Conservation (phyloP, 2,113 vertebrate genomes). For the Oenanthe oenanthe region DNA sequence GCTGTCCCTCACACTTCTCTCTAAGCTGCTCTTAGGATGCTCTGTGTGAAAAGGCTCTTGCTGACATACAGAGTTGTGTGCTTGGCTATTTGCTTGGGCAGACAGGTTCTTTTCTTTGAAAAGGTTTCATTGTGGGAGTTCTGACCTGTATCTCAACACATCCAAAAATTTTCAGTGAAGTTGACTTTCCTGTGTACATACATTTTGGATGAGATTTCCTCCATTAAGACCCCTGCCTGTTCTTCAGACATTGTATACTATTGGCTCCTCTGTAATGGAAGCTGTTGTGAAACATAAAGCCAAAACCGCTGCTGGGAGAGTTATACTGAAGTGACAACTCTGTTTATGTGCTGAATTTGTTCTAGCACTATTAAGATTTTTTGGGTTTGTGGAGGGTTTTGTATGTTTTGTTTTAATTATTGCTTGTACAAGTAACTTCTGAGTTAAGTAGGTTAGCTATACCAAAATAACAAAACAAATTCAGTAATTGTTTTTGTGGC, state of each 20-base stretch:
- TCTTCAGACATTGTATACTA: not conserved
- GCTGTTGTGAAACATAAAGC: not conserved
- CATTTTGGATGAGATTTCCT: not conserved
- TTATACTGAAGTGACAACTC: not conserved
- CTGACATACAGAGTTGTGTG: accelerated
- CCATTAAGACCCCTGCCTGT: not conserved
- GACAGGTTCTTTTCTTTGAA: not conserved
- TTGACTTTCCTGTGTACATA: not conserved
- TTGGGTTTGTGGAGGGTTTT: not conserved
- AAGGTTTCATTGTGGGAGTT: not conserved
- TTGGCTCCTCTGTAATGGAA: not conserved
- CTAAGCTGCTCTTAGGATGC: not conserved
- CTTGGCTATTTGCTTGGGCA: not conserved
- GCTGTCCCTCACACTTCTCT: accelerated
- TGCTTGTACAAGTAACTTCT: not conserved
- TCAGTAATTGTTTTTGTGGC: not conserved
- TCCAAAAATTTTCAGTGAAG: not conserved
- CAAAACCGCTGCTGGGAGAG: not conserved
- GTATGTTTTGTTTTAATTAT: not conserved
- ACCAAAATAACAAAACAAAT: not conserved
- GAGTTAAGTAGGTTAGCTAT: not conserved
- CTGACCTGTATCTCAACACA: not conserved
- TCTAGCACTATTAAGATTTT: not conserved
- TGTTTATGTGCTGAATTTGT: not conserved
- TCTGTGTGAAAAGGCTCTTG: not conserved